phyloP scores from a whole-genome alignment of 2,113 vertebrate genomes.

The Sylvilagus bachmani region DNA sequence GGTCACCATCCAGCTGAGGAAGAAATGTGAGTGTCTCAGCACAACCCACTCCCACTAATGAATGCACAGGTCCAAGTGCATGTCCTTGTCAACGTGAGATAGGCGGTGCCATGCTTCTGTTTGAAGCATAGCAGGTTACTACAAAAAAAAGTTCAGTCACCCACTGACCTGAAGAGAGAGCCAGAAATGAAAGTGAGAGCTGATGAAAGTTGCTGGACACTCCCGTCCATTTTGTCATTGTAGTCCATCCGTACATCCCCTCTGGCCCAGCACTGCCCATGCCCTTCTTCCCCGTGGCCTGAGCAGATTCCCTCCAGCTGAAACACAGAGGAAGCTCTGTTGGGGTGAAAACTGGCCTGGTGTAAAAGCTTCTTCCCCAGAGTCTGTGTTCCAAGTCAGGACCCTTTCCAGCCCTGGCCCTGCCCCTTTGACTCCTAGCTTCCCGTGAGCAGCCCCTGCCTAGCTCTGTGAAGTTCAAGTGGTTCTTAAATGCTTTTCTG shows the following conservation, averaged over 20 bases:
- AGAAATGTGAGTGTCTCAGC: neutral
- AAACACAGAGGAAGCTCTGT: neutral
- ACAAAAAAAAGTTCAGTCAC: neutral
- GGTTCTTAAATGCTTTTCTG: neutral
- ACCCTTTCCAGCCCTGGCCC: too few species aligned
- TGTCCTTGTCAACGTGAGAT: fast-evolving
- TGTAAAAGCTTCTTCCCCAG: neutral
- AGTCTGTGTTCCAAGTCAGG: fast-evolving
- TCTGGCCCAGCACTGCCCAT: neutral
- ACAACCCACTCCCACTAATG: neutral
- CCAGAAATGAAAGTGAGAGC: neutral
- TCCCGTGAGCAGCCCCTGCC: neutral
- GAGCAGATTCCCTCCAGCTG: neutral
- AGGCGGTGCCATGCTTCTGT: neutral
- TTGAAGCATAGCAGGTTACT: neutral
- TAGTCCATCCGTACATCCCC: neutral
- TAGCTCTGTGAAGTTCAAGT: neutral
- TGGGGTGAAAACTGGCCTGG: neutral
- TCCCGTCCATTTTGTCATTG: too few species aligned
- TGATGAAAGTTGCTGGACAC: too few species aligned
- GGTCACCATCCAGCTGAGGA: neutral
- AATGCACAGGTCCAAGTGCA: neutral
- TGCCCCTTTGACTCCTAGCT: neutral
- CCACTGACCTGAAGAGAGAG: neutral
- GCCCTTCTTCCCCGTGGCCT: neutral